phyloP scores from a whole-genome alignment of 2,113 vertebrate genomes.

The Hippocampus abdominalis region DNA sequence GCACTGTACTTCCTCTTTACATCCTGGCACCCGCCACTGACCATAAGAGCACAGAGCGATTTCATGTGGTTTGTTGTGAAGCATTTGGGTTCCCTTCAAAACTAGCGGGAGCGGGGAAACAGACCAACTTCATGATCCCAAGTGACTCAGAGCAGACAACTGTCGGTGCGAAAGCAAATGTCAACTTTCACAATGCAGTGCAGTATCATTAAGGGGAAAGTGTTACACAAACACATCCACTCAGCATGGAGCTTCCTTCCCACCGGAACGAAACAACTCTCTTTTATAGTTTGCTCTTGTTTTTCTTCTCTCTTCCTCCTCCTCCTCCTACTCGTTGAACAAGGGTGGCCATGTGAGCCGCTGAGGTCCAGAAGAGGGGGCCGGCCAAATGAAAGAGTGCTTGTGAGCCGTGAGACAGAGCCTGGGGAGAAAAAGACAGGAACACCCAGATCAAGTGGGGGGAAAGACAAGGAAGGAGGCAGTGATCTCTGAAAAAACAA shows the following conservation, averaged over 20 bases:
- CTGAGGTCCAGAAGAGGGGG: slow-evolving; percentile 59
- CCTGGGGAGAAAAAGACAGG: slow-evolving; percentile 10
- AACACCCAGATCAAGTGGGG: slow-evolving; percentile 12
- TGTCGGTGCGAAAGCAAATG: not conserved
- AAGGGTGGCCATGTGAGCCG: slow-evolving; percentile 40
- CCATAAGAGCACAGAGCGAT: not conserved
- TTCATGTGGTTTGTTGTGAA: not conserved
- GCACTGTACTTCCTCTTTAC: not conserved
- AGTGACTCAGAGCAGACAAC: not conserved
- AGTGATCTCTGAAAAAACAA: slow-evolving; percentile 55
- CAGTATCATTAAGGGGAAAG: not conserved
- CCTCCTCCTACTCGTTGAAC: slow-evolving; percentile 28
- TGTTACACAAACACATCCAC: not conserved
- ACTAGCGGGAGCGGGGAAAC: not conserved
- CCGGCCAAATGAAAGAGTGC: slow-evolving; percentile 33
- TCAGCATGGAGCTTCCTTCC: slow-evolving; percentile 16
- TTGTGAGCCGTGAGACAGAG: slow-evolving; percentile 17
- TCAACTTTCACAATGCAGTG: not conserved
- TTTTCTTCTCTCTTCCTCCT: slow-evolving; percentile 30
- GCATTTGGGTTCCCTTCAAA: not conserved
- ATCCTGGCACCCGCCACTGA: not conserved
- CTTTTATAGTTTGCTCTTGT: slow-evolving; percentile 12
- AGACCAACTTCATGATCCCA: not conserved
- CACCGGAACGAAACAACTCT: slow-evolving; percentile 6
- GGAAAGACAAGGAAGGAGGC: slow-evolving; percentile 27